phyloP scores from a whole-genome alignment of 2,888 invertebrate genomes.

The Dasypolia templi region DNA sequence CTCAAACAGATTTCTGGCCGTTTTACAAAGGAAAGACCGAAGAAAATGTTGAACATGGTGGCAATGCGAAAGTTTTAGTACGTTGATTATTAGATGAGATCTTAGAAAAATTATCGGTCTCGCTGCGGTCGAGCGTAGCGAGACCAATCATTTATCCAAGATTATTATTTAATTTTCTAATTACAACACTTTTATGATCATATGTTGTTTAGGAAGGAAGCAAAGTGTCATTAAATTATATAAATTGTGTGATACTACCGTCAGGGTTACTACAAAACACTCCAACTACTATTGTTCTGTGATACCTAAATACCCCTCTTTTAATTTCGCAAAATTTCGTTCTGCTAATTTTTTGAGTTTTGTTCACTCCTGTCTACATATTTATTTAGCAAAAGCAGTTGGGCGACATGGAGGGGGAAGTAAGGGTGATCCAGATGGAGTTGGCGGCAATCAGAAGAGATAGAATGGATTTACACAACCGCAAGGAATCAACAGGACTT shows the following conservation, averaged over 20 bases:
- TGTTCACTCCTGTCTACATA: background rate
- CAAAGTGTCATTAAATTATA: too few species aligned
- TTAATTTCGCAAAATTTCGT: background rate
- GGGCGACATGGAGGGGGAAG: constrained; percentile 85
- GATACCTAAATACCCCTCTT: background rate
- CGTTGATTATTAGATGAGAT: constrained; percentile 7
- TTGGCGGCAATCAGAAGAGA: constrained; percentile 79
- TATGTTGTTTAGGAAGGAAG: background rate
- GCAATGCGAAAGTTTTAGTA: constrained; percentile 65
- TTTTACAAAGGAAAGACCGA: constrained; percentile 68
- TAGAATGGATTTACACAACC: constrained; percentile 71
- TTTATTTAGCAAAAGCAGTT: constrained; percentile 82
- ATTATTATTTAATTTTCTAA: background rate
- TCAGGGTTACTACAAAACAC: too few species aligned
- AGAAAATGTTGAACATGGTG: constrained; percentile 57
- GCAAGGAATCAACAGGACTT: constrained; percentile 44
- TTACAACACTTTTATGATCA: background rate
- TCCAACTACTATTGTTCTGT: too few species aligned
- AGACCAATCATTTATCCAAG: too few species aligned
- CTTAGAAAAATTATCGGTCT: too few species aligned
- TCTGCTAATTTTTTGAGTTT: background rate
- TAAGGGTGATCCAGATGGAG: constrained; percentile 85
- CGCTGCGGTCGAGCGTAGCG: too few species aligned
- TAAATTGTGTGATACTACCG: too few species aligned
- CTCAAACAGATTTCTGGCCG: constrained; percentile 82